Percentiles rank a stretch among this genome's conserved stretches.
These are phyloP conservation scores for Calliopsis andreniformis DNA, from an alignment of 1,140 invertebrate genomes.

Conservation along the genomic window DNA sequence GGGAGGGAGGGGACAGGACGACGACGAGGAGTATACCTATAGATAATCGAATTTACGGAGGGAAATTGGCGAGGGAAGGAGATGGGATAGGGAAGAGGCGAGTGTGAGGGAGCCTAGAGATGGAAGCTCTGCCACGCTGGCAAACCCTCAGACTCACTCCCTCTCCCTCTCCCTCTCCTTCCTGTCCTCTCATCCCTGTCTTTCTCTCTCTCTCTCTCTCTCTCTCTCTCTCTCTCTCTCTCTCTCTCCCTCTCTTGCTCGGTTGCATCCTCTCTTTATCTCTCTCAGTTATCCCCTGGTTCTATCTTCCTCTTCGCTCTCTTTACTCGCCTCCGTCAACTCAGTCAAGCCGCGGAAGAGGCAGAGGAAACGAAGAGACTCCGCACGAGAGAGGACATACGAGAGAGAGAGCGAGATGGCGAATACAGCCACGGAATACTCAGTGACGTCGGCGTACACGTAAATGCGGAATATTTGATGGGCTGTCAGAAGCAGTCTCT, in stretches of 20 bases:
- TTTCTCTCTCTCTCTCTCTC: not conserved
- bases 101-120: slow-evolving; percentile 48
- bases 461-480: slow-evolving; percentile 81
- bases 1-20: slow-evolving; percentile 12
- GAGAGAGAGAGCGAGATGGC: slow-evolving; percentile 39
- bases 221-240: too few relatives aligned
- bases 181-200: slow-evolving; percentile 12
- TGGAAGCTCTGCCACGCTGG: slow-evolving; percentile 51
- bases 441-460: slow-evolving; percentile 79
- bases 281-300: slow-evolving; percentile 30
- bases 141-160: slow-evolving; percentile 59
- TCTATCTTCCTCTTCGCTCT: slow-evolving; percentile 18
- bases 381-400: slow-evolving; percentile 19
- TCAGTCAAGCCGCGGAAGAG: slow-evolving; percentile 56
- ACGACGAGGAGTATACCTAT: slow-evolving; percentile 69
- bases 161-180: slow-evolving; percentile 17
- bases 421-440: slow-evolving; percentile 76
- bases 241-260: slow-evolving; percentile 8
- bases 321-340: slow-evolving; percentile 49
- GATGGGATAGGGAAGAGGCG: slow-evolving; percentile 42
- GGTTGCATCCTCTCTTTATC: slow-evolving; percentile 10
- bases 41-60: slow-evolving; percentile 79
- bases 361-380: slow-evolving; percentile 33
- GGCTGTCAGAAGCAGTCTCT: slow-evolving; percentile 81
- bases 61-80: slow-evolving; percentile 73